Base-by-base conservation (phyloP, 2,113 vertebrate genomes). In the Sorex araneus region DNA sequence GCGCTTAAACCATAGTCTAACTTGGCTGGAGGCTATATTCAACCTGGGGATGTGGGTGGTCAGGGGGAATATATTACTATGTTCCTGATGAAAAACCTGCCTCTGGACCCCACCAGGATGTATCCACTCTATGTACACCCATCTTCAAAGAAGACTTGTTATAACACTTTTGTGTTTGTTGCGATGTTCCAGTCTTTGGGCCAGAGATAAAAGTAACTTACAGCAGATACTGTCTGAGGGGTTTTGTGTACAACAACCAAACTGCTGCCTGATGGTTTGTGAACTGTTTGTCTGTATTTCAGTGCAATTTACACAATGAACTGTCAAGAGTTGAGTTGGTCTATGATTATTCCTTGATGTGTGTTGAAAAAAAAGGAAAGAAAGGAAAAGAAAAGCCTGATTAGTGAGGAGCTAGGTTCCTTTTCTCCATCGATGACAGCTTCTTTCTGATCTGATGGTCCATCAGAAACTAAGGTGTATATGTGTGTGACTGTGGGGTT, bases 361-460 rank as follows among this genome's bases (percentile, higher is more conserved):
- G 10, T 92, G 69, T 95, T 83, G 76, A 2, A n/a, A n/a, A n/a
- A n/a, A n/a, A n/a, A n/a, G 23, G 13, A 36, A 50, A 88, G 13
- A 47, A 50, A 88, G 60, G 66, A 90, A 79, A 71, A 93, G 94
- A 97, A 97, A 87, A 94, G 71, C 82, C 86, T 92, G 8, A 0
- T 92, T 96, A 97, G 96, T 97, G 96, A 97, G 97, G 92, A 93
- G 88, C 87, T 80, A 95, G 90, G 70, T 95, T 96, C 2, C 40
- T 84, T 94, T 89, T 93, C 95, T 74, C 86, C 0, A 13, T 66
- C 87, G 91, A 92, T 97, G 96, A 76, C 84, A 45, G 60, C 57
- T 82, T 34, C 91, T 89, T 84, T 84, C 95, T 96, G 97, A 91
- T 97, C 93, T 95, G 88, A 90, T 81, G 97, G 96, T 95, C 32